Evolutionary conservation across 2,888 invertebrate genomes (phyloP), one percentile per base, ranked within the genome.

Genomic region (Priocnemis perturbator): DNA sequence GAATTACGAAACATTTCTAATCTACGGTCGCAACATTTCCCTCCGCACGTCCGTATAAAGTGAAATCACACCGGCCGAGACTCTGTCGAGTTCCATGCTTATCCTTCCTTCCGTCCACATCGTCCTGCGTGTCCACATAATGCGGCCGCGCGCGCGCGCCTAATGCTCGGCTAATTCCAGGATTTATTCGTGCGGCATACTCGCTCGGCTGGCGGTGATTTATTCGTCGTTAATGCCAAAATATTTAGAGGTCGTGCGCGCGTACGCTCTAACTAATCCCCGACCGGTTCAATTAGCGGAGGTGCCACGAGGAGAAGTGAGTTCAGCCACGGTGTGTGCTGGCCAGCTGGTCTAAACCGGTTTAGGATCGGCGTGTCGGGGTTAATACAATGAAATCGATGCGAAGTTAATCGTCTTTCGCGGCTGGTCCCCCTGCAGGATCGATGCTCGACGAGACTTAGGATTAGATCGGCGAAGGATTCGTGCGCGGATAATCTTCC

Each of bases 381-480:
- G 71, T 74, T 81, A 74, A 79, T 74, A 79, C 81, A 79, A 78
- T 81, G 81, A 82, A 82, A 82, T 82, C 78, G 82, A 82, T 79
- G 78, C 80, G 66, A 76, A 77, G 75, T 79, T 77, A 79, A 79
- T 79, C 79, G 73, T 65, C 69, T 61, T 65, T 56, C 50, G 50
- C 37, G 37, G 37, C 37, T 37, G 37, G 37, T 3, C 37, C 37
- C 37, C 37, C 7, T 11, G 3, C 26, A 50, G 30, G 50, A 45
- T 21, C 56, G 52, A 11, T 55, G 44, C 15, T 7, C 56, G 20
- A n/a, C 47, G 23, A 26, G 47, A 21, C 30, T 21, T 9, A 9
- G 37, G 37, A 37, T 37, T 37, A 37, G 37, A 37, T 37, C 7
- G 37, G 37, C n/a, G n/a, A n/a, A n/a, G n/a, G 37, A 67, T 48